Conservation (phyloP, 1,140 invertebrate species). For the Hydropsyche tenuis region DNA sequence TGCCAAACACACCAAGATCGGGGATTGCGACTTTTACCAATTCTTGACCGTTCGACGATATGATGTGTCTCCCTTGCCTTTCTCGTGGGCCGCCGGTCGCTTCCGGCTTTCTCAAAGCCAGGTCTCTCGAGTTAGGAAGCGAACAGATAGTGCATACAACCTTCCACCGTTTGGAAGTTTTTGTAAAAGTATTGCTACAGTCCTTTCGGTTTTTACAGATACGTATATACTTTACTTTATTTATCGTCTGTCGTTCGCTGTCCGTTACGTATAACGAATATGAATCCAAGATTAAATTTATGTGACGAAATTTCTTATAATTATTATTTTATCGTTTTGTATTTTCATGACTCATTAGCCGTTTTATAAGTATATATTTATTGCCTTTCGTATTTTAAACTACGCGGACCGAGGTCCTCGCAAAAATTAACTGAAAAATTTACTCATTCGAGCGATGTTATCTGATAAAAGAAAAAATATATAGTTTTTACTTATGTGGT, state of each 20-base stretch:
- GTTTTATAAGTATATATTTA: constrained; percentile 50
- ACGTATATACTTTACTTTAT: constrained; percentile 24
- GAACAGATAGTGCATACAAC: constrained; percentile 38
- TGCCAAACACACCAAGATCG: constrained; percentile 50
- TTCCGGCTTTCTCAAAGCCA: constrained; percentile 30
- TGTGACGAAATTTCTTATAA: constrained; percentile 47
- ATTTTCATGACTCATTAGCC: constrained; percentile 48
- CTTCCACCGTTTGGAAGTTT: constrained; percentile 1
- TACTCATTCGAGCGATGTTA: constrained; percentile 41
- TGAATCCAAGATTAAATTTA: constrained; percentile 51
- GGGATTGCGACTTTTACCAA: constrained; percentile 46
- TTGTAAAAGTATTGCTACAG: constrained; percentile 38
- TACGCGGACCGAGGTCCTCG: constrained; percentile 47
- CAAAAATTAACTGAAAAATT: constrained; percentile 38
- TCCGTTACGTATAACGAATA: constrained; percentile 46
- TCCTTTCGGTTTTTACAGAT: constrained; percentile 35
- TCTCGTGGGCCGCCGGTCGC: constrained; percentile 42
- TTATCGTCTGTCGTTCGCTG: constrained; percentile 35
- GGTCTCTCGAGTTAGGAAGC: constrained; percentile 31
- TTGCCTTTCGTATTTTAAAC: constrained; percentile 47
- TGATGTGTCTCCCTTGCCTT: constrained; percentile 50
- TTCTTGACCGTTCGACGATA: constrained; percentile 50
- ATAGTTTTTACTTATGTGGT: constrained; percentile 46
- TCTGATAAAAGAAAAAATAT: constrained; percentile 43
- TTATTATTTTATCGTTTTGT: constrained; percentile 39